Evolutionary conservation across 35 echinoderm and acorn worm species (phyloP), one percentile per base, ranked within the genome.

Genomic region (Lytechinus variegatus): DNA sequence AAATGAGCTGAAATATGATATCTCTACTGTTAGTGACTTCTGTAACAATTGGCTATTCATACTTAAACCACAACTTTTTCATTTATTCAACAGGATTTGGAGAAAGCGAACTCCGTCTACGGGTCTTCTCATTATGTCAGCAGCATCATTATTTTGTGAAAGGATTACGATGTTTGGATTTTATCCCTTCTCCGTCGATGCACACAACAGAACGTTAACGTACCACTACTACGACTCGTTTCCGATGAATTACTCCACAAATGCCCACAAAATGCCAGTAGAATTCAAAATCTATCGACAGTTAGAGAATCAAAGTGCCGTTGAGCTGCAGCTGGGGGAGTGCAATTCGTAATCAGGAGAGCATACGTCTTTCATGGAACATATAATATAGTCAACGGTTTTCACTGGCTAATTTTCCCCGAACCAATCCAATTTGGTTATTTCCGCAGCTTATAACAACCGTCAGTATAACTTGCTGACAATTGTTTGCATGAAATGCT

Each of bases 151-250:
- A 29, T 96, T 96, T 56, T 96, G 95, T 96, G 53, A 66, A 10
- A 27, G 86, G 33, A 94, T 96, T 2, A 94, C 90, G 3, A 79
- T 96, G 60, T 96, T 88, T 86, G 95, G 95, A 86, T 96, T 94
- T 54, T 96, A 96, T n/a, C 95, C 95, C 3, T 95, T 95, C 87
- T 90, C 90, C 53, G 87, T 56, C 1, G 95, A 95, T 71, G 28
- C 53, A 11, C 53, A 54, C 58, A 90, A 90, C 28, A 54, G 87
- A 44, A 55, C 54, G 27, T 60, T 95, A 27, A 54, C 52, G 55
- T 95, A 95, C 87, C 95, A 95, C 33, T 95, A 95, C 16, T 95
- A 95, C 27, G 95, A 95, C 27, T 54, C 54, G 9, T 13, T 55
- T 90, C 86, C 87, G 0, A 60, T 90, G 54, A 95, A 95, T 11